Evolutionary conservation across 2,888 invertebrate genomes (phyloP), one percentile per base, ranked within the genome.

Genomic region (Lymantria dispar): DNA sequence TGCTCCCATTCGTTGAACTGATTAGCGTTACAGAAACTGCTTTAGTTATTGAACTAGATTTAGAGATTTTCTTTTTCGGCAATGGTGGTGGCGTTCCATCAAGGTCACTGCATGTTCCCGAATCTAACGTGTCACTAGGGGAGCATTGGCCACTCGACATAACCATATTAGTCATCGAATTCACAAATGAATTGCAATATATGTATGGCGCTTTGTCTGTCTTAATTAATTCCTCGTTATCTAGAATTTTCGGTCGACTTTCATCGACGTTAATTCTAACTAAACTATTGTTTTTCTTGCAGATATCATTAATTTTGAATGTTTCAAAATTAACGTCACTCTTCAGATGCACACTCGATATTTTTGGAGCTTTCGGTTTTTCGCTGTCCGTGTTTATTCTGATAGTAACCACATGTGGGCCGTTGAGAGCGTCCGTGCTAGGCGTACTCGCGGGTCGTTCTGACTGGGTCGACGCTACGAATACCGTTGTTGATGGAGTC

Each of bases 121-220:
- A 96, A 83, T 96, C 96, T 58, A 96, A 79, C 0, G 96, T 96
- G 72, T 96, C 96, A 71, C 95, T 95, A 0, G 96, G 96, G 31
- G 96, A 96, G 72, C 95, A 95, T 74, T 96, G 96, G 0, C 96
- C 96, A 74, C 95, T 96, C 45, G 95, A 94, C 93, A 95, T 95
- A 49, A 94, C 88, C 85, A 92, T 92, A 56, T 86, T 90, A 8
- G 87, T 83, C 65, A 92, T 85, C 8, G 90, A 89, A 69, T 83
- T 87, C 66, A 89, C 91, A 64, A 92, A 94, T 7, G 93, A 88
- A 62, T 92, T 93, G 79, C 94, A 94, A 68, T 93, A 95, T 72
- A 94, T 95, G 54, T 92, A 93, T 13, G 92, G 90, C 14, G 87
- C 83, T 61, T 89, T 87, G 54, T 87, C 89, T 39, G 83, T 74